phyloP scores from a whole-genome alignment of 2,888 invertebrate genomes.

The Hypsopygia costalis region DNA sequence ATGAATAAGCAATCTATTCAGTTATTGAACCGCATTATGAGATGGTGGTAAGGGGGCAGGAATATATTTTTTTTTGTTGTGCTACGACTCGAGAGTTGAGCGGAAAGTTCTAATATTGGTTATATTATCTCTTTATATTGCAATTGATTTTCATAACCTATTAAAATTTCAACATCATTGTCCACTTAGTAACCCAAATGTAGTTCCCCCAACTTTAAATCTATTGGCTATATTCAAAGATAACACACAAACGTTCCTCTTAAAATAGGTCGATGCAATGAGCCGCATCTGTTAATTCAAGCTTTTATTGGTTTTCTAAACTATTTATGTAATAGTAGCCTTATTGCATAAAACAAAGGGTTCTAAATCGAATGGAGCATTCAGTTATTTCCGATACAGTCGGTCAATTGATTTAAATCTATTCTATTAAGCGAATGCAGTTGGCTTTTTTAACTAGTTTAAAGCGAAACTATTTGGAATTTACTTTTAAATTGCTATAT shows the following conservation, averaged over 20 bases:
- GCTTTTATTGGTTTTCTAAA: constrained; percentile 2
- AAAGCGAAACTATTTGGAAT: not conserved
- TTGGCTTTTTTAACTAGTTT: not conserved
- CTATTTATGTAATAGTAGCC: not conserved
- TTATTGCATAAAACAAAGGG: not conserved
- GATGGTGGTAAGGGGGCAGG: no score
- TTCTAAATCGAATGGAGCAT: constrained; percentile 1
- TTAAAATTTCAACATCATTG: constrained; percentile 1
- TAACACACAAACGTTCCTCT: constrained; percentile 3
- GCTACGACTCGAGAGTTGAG: no score
- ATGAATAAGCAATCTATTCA: no score
- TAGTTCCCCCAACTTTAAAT: not conserved
- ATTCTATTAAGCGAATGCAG: not conserved
- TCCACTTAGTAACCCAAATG: not conserved
- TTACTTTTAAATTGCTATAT: not conserved
- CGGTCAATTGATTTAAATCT: not conserved
- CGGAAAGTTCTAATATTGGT: no score
- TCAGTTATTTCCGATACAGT: not conserved
- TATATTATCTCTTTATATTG: no score
- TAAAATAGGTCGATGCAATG: constrained; percentile 4
- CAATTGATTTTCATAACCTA: not conserved
- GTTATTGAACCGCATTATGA: no score
- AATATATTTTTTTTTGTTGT: no score
- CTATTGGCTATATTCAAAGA: not conserved
- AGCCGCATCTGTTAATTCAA: constrained; percentile 10